phyloP scores from a whole-genome alignment of 92 coral and sea anemone genomes.

The Epizoanthus illoricatus region DNA sequence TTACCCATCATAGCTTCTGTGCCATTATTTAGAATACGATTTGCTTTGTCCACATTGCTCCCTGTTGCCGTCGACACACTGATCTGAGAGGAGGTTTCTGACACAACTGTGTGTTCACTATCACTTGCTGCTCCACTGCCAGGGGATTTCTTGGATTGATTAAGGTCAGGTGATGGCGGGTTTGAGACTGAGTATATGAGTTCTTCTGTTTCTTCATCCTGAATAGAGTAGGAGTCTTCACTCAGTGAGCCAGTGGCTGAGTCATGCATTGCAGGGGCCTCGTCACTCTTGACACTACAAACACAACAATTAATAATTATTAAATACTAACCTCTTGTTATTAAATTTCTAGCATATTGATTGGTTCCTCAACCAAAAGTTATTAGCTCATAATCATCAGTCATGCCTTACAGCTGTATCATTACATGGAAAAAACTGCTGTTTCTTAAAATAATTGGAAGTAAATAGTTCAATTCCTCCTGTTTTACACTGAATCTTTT shows the following conservation, averaged over 20 bases:
- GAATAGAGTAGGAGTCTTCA: constrained; percentile 76
- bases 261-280: constrained; percentile 35
- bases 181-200: constrained; percentile 85
- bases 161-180: constrained; percentile 82
- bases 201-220: constrained; percentile 78
- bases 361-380: too few relatives aligned
- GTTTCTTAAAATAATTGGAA: too few relatives aligned
- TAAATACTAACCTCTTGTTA: too few relatives aligned
- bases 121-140: constrained; percentile 67
- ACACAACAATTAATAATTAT: background rate
- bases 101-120: constrained; percentile 66
- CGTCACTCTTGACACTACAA: background rate
- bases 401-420: too few relatives aligned
- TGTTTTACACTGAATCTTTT: too few relatives aligned
- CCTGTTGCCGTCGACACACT: constrained; percentile 24
- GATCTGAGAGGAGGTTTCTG: constrained; percentile 41
- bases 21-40: constrained; percentile 32
- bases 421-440: too few relatives aligned
- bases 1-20: constrained; percentile 42
- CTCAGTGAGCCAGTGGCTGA: constrained; percentile 74
- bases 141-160: constrained; percentile 45
- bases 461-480: too few relatives aligned
- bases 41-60: constrained; percentile 36
- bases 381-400: too few relatives aligned
- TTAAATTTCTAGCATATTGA: too few relatives aligned